Conservation (phyloP, 1,140 invertebrate species). For the Drosophila takahashii region DNA sequence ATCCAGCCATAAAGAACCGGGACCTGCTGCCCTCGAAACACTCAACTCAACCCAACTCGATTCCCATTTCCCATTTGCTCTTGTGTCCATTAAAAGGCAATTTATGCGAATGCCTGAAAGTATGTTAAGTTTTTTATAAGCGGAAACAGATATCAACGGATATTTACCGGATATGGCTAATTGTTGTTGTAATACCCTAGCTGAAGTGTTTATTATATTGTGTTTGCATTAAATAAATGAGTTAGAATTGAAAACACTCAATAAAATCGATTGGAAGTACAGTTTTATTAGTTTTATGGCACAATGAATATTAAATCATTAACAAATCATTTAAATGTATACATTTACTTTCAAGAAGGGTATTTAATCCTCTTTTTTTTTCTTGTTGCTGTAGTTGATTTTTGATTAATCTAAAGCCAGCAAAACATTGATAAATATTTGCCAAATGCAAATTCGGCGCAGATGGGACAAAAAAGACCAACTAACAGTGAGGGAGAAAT, state of each 20-base stretch:
- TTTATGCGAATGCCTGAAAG: conserved; percentile 45
- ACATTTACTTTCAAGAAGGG: background rate
- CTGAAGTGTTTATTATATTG: background rate
- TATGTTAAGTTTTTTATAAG: conserved; percentile 33
- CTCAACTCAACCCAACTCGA: conserved; percentile 1
- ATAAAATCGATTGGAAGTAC: background rate
- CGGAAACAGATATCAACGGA: conserved; percentile 26
- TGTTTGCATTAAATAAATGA: background rate
- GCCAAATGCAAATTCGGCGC: conserved; percentile 38
- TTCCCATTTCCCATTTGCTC: conserved; percentile 23
- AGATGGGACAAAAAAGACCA: conserved; percentile 24
- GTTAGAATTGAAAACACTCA: background rate
- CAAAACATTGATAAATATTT: conserved; percentile 52
- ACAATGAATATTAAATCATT: background rate
- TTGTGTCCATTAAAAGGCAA: conserved; percentile 46
- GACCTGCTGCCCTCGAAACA: conserved; percentile 11
- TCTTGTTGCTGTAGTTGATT: conserved; percentile 18
- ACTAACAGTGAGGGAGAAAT: conserved; percentile 38
- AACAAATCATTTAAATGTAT: background rate
- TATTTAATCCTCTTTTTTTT: background rate
- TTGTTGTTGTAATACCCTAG: conserved; percentile 36
- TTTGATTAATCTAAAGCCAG: conserved; percentile 52
- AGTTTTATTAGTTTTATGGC: background rate
- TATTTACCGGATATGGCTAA: conserved; percentile 24
- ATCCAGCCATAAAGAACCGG: conserved; percentile 45